Evolutionary conservation across 2,888 invertebrate genomes (phyloP), one percentile per base, ranked within the genome.

Genomic region (Mythimna ferrago): DNA sequence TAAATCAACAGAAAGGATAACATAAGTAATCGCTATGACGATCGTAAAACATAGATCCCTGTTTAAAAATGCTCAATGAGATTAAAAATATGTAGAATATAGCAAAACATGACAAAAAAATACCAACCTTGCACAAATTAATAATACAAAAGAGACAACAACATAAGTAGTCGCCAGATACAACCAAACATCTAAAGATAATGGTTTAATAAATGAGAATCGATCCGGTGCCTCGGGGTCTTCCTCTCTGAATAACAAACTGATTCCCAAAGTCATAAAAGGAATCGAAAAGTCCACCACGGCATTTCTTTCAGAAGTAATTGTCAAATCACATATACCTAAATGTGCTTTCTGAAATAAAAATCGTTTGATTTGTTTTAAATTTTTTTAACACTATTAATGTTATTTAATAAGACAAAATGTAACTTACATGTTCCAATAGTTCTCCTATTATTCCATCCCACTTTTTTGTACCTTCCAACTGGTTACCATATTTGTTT

Each of bases 201-300:
- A 97, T 0, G 99, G 99, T 71, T 98, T 97, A 84, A 99, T 97
- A 93, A 99, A 99, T 0, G 99, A 98, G 92, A 99, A 98, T 84
- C 98, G 96, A 89, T 98, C 97, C 19, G 99, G 98, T n/a, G 97
- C 97, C 71, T 97, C 97, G 66, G 97, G 97, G 53, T 97, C 97
- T 6, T 98, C 98, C 87, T 98, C 98, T 87, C 97, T 98, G 93
- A 97, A 98, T 80, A 99, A 92, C 92, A 99, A 98, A 86, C 98
- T 98, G 80, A 99, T 99, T 57, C 98, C 99, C 81, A 99, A 95
- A 82, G 98, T 98, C 99, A 99, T 99, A 92, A 99, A 99, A 0
- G 99, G 99, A 94, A 98, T 98, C 0, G 99, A 98, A 93, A 99
- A 99, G 91, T 99, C 99, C 0, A 99, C 98, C 16, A 98, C 98